These are phyloP conservation scores for Myotis lucifugus DNA, from an alignment of 2,113 vertebrate genomes.

Conservation along the genomic window DNA sequence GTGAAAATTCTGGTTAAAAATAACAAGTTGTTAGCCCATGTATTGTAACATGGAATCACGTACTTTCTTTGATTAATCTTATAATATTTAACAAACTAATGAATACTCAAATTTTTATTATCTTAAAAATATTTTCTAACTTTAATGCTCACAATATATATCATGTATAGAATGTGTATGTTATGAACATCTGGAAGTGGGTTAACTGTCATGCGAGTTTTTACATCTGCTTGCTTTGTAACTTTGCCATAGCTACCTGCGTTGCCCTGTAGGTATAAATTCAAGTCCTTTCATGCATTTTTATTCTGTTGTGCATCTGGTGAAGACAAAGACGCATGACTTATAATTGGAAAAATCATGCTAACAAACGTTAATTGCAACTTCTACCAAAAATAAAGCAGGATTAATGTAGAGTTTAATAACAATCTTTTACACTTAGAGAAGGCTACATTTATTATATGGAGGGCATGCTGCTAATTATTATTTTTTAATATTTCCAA, in stretches of 20 bases:
- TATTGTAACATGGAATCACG: neutral
- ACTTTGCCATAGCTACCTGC: conserved; percentile 55
- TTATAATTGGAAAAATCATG: conserved; percentile 50
- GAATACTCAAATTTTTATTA: neutral
- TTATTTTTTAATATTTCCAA: conserved; percentile 73
- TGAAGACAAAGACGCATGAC: conserved; percentile 45
- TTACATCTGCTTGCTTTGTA: conserved; percentile 73
- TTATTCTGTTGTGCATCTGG: conserved; percentile 72
- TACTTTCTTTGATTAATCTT: neutral
- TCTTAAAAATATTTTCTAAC: conserved; percentile 7
- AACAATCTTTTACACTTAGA: conserved; percentile 30
- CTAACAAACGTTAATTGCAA: conserved; percentile 17
- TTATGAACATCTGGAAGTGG: conserved; percentile 77
- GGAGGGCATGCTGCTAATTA: conserved; percentile 69
- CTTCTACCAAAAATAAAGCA: conserved; percentile 55
- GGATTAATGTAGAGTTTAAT: conserved; percentile 11
- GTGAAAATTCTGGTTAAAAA: neutral
- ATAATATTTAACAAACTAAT: conserved; percentile 7
- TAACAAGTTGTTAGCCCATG: neutral
- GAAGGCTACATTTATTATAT: conserved; percentile 43
- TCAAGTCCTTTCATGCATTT: conserved; percentile 73
- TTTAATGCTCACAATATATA: conserved; percentile 7
- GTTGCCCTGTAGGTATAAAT: conserved; percentile 58
- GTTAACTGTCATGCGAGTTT: conserved; percentile 75
- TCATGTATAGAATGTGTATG: neutral